Base-by-base conservation (phyloP, 2,797 vertebrate species). In the Cheirogaleus major region DNA sequence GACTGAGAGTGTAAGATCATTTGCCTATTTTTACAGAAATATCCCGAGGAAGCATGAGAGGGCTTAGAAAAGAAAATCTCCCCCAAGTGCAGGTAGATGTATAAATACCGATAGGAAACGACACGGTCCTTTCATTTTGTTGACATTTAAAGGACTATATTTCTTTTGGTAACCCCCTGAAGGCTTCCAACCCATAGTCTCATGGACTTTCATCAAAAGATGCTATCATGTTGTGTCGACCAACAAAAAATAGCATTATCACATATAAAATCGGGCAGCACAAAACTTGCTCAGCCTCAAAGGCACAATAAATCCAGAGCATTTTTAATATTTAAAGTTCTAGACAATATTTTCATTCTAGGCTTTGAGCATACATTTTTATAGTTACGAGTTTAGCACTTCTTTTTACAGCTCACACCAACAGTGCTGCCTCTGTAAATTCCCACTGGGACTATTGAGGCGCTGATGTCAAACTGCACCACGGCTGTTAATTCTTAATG, bases 121-220 rank as follows among this genome's bases (percentile, higher is more conserved):
- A 95, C 22, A 45, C 94, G 61, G 85, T 93, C 75, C 70, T 98
- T 97, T 97, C 35, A 75, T 52, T 38, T 92, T 76, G 43, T 38
- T 97, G 80, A 85, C 93, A 96, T 98, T 98, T 98, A 96, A 97
- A 97, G 93, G 30, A 94, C 20, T 83, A 8, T 95, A 89, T 91
- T 88, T 97, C 79, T 98, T 97, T 94, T 38, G 48, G 83, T 95
- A 88, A 92, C 79, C 91, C 79, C 92, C 96, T 55, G 61, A 89
- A 73, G 88, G 90, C 91, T 96, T 92, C 32, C 14, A 95, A 32
- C 88, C 78, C 41, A 96, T 87, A 91, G 35, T 96, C 97, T 73
- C 88, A 91, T 23, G 59, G 91, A 93, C 80, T 73, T 97, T 90
- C 63, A 96, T 95, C 23, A 97, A 94, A 98, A 96, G 87, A 88